phyloP scores from a whole-genome alignment of 2,888 invertebrate genomes.

The Rhagonycha lutea region DNA sequence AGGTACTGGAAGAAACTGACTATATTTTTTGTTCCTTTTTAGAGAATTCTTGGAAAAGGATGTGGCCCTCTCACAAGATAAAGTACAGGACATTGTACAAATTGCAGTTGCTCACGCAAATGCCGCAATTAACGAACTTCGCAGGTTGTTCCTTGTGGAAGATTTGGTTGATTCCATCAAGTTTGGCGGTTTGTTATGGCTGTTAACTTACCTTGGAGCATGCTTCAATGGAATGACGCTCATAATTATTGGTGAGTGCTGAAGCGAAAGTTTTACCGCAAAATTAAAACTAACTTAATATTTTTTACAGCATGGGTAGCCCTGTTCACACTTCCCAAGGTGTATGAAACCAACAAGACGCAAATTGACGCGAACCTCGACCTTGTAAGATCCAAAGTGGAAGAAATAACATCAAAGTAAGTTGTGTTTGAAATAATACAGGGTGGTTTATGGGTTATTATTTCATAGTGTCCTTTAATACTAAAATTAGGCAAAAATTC shows the following conservation, averaged over 20 bases:
- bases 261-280: background rate
- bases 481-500: too few relatives aligned
- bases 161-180: slow-evolving; percentile 95
- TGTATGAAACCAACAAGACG: slow-evolving; percentile 92
- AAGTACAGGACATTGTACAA: slow-evolving; percentile 86
- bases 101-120: slow-evolving; percentile 87
- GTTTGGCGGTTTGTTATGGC: slow-evolving; percentile 94
- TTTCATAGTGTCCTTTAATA: too few relatives aligned
- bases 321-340: slow-evolving; percentile 93
- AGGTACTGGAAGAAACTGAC: background rate
- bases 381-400: slow-evolving; percentile 83
- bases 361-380: slow-evolving; percentile 91
- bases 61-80: slow-evolving; percentile 86
- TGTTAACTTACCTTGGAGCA: slow-evolving; percentile 94
- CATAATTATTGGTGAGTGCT: slow-evolving; percentile 87
- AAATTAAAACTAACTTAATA: background rate
- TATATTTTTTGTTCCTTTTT: slow-evolving; percentile 39
- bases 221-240: slow-evolving; percentile 99
- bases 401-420: slow-evolving; percentile 88
- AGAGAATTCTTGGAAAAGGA: slow-evolving; percentile 87
- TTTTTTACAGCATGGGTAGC: slow-evolving; percentile 80
- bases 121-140: slow-evolving; percentile 78
- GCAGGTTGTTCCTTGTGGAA: slow-evolving; percentile 94
- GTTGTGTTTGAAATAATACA: slow-evolving; percentile 47
- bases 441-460: too few relatives aligned